Conservation (phyloP, 2,888 invertebrate genomes). For the Tetrapedia diversipes region DNA sequence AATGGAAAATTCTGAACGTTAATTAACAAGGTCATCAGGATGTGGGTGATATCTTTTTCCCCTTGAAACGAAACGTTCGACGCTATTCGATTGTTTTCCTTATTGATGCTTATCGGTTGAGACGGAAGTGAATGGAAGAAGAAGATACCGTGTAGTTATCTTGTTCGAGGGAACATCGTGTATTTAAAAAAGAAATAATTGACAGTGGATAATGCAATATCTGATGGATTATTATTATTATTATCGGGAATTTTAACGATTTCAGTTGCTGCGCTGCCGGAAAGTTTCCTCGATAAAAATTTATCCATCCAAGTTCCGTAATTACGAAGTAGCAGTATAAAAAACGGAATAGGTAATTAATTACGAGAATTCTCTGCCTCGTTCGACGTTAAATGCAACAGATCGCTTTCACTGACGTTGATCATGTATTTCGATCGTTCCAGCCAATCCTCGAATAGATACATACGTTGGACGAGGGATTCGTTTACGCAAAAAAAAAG, state of each 20-base stretch:
- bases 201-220: background rate
- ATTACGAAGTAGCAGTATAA: background rate
- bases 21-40: background rate
- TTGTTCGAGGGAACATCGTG: background rate
- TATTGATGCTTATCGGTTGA: background rate
- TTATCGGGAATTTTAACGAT: background rate
- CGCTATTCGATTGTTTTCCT: background rate
- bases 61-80: background rate
- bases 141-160: background rate
- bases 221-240: background rate
- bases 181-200: background rate
- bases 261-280: too few relatives aligned
- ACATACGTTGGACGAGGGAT: background rate
- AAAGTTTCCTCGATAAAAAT: slow-evolving; percentile 1
- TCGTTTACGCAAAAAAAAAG: too few relatives aligned
- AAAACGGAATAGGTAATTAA: slow-evolving; percentile 12
- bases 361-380: background rate
- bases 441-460: background rate
- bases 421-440: background rate
- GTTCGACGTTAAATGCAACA: slow-evolving; percentile 7
- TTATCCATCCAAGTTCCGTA: background rate
- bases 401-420: slow-evolving; percentile 53
- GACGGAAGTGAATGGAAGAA: background rate
- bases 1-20: slow-evolving; percentile 19
- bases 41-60: background rate